A percentile compares a stretch with the other conserved stretches of the same genome.
These are phyloP conservation scores for Acanthosoma haemorrhoidale DNA, from an alignment of 2,888 invertebrate genomes.

Conservation along the genomic window DNA sequence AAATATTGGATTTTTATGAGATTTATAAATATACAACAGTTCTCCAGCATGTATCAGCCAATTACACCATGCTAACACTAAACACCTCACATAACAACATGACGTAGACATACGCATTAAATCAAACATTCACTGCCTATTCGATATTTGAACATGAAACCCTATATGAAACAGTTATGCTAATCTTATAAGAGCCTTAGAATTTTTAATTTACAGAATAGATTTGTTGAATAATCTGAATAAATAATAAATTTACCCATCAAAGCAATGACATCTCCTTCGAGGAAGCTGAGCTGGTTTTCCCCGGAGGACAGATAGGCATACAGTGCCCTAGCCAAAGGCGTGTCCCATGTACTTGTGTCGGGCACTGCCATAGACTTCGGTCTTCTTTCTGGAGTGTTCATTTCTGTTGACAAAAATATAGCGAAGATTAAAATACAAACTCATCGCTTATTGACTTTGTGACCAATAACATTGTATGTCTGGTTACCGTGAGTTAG, in stretches of 20 bases:
- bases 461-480: background rate
- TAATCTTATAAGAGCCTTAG: too few species aligned
- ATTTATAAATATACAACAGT: too few species aligned
- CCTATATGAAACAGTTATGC: too few species aligned
- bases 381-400: constrained; percentile 42
- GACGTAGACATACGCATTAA: too few species aligned
- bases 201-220: too few species aligned
- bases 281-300: constrained; percentile 86
- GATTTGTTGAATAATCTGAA: too few species aligned
- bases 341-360: constrained; percentile 57
- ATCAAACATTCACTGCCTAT: too few species aligned
- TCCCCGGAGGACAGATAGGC: constrained; percentile 84
- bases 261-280: constrained; percentile 81
- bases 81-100: too few species aligned
- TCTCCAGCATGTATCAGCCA: too few species aligned
- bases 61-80: too few species aligned
- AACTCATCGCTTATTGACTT: background rate
- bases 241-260: constrained; percentile 53
- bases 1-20: too few species aligned
- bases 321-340: constrained; percentile 77
- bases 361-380: constrained; percentile 50
- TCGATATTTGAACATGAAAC: too few species aligned
- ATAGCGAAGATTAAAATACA: background rate
- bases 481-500: constrained; percentile 58
- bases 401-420: constrained; percentile 32